Conservation (phyloP, 1,140 invertebrate species). For the Lepidurus packardi region DNA sequence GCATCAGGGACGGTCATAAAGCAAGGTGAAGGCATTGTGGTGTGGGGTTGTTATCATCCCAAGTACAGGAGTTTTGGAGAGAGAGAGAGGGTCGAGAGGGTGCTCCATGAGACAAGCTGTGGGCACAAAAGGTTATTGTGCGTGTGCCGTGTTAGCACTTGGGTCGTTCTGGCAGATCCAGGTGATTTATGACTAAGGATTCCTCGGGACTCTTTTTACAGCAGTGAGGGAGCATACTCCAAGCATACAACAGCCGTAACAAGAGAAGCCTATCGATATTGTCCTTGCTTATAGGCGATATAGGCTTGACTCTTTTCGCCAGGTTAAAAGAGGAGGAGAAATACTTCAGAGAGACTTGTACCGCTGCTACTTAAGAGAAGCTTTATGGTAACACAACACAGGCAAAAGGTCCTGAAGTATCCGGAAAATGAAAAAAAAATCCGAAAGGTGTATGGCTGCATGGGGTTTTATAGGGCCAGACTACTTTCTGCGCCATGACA, state of each 20-base stretch:
- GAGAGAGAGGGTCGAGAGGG: neutral
- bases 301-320: neutral
- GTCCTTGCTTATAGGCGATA: neutral
- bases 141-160: conserved; percentile 12
- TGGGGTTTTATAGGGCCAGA: neutral
- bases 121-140: conserved; percentile 11
- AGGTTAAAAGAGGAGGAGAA: neutral
- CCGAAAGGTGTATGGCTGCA: conserved; percentile 1
- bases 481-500: neutral
- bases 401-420: neutral
- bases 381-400: neutral
- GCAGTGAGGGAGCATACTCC: neutral
- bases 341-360: neutral
- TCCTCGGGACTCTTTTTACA: neutral
- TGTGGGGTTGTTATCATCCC: conserved; percentile 12
- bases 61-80: neutral
- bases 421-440: neutral
- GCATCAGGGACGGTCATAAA: neutral
- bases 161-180: conserved; percentile 16
- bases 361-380: neutral
- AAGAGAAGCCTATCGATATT: neutral
- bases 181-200: conserved; percentile 5
- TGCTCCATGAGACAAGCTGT: conserved; percentile 9
- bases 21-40: conserved; percentile 12
- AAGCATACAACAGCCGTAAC: neutral